These are phyloP conservation scores for Tichodroma muraria DNA, from an alignment of 2,113 vertebrate genomes.

Conservation along the genomic window DNA sequence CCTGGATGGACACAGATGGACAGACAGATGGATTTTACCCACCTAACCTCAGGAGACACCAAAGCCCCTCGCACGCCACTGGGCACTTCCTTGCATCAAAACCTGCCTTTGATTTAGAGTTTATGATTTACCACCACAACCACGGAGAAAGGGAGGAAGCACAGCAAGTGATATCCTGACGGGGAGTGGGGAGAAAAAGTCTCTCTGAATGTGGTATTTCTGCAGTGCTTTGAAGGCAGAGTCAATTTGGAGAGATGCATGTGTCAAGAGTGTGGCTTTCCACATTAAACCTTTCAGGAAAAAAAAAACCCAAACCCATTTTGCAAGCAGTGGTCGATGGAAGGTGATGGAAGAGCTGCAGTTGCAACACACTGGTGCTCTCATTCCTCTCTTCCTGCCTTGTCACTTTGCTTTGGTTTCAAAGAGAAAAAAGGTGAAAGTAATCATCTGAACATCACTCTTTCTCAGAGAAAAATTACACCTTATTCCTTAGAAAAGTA, in stretches of 20 bases:
- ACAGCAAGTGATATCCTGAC: neutral
- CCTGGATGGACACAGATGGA: rapidly evolving
- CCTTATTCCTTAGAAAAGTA: neutral
- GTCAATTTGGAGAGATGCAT: neutral
- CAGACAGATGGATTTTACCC: rapidly evolving
- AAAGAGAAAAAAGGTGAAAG: neutral
- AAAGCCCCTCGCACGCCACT: neutral
- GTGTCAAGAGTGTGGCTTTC: neutral
- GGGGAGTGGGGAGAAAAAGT: rapidly evolving
- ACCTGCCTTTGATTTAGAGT: neutral
- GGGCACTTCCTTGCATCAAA: neutral
- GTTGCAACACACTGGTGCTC: rapidly evolving
- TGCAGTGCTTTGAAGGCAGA: neutral
- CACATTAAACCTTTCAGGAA: neutral
- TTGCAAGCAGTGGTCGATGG: neutral
- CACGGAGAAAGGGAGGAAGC: neutral
- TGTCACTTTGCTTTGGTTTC: rapidly evolving
- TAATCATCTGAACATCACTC: neutral
- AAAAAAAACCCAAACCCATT: neutral
- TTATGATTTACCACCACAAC: neutral
- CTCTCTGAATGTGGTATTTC: neutral
- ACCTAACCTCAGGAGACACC: neutral
- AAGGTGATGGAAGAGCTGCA: neutral
- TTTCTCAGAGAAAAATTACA: neutral
- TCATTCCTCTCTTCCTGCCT: neutral